Evolutionary conservation across 1,140 invertebrate species (phyloP).

Genomic region (Nylanderia fulva): DNA sequence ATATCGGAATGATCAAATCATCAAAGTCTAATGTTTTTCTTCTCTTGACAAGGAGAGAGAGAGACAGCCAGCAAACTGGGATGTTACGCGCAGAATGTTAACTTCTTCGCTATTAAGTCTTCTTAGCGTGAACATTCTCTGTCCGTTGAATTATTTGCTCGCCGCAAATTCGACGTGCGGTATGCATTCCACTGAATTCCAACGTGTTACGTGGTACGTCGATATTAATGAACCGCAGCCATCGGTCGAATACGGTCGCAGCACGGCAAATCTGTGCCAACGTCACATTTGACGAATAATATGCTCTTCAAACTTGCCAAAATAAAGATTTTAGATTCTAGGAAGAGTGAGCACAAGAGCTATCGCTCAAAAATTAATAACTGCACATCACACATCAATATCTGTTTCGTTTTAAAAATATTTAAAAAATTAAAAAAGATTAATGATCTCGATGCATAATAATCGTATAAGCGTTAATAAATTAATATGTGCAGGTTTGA

Average conservation of each 20-base stretch:
- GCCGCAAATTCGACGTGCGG: constrained; percentile 69
- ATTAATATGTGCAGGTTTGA: background rate
- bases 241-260: constrained; percentile 53
- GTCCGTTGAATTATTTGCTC: constrained; percentile 62
- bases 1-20: background rate
- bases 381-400: no score
- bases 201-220: constrained; percentile 63
- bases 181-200: constrained; percentile 69
- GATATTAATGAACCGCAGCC: constrained; percentile 72
- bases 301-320: background rate
- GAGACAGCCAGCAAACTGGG: background rate
- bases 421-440: background rate
- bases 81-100: constrained; percentile 35
- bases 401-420: background rate
- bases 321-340: constrained; percentile 12
- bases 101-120: constrained; percentile 65
- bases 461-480: background rate
- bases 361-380: background rate
- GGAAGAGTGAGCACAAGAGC: background rate
- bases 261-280: constrained; percentile 53
- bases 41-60: background rate
- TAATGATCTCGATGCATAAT: background rate
- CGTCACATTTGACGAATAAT: constrained; percentile 60
- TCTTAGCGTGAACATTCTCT: constrained; percentile 25
- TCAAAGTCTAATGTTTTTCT: background rate